Conservation (phyloP, 2,888 invertebrate species). For the Machimus rusticus region DNA sequence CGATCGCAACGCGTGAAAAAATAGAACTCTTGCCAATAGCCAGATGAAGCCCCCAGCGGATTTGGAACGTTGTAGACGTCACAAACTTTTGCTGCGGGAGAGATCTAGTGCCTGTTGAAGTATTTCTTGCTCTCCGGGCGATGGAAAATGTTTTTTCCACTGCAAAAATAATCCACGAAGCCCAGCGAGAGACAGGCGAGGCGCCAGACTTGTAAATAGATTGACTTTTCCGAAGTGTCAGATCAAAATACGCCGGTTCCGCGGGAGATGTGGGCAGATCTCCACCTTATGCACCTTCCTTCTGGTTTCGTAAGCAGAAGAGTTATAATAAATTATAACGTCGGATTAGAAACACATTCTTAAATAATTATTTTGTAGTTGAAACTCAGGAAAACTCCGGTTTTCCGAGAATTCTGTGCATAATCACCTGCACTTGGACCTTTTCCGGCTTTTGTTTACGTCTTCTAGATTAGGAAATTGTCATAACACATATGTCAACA, state of each 20-base stretch:
- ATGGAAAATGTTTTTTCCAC: conserved; percentile 1
- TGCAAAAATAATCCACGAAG: conserved; percentile 1
- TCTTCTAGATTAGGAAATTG: background rate
- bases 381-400: background rate
- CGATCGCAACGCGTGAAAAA: background rate
- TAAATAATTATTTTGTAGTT: background rate
- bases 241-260: background rate
- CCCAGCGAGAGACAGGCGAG: background rate
- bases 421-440: background rate
- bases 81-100: background rate
- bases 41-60: background rate
- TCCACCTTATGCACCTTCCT: background rate
- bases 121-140: background rate
- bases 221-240: background rate
- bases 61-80: conserved; percentile 6
- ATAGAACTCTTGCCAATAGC: background rate
- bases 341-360: background rate
- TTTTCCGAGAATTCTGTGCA: background rate
- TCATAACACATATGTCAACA: background rate
- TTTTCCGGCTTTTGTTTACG: background rate
- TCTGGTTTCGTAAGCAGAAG: background rate
- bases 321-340: background rate
- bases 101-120: background rate
- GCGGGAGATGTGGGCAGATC: background rate
- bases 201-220: background rate